phyloP scores from a whole-genome alignment of 2,888 invertebrate species.

The Ophion slaviceki region DNA sequence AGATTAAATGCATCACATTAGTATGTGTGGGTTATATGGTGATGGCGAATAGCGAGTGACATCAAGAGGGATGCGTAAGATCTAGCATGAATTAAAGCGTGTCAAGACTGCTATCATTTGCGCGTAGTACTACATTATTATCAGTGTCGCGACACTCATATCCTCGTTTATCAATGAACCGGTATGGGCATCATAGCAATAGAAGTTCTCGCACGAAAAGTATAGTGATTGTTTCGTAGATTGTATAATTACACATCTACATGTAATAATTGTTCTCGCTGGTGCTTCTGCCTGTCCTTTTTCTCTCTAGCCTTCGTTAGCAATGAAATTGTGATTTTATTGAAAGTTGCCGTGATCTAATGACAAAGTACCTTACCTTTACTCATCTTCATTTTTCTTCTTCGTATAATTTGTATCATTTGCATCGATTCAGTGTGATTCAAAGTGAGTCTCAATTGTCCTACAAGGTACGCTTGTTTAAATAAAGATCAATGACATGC shows the following conservation, averaged over 20 bases:
- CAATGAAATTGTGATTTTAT: too few relatives aligned
- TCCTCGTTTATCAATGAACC: constrained; percentile 36
- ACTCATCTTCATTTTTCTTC: too few relatives aligned
- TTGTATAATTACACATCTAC: too few relatives aligned
- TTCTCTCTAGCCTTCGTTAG: too few relatives aligned
- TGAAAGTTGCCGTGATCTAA: too few relatives aligned
- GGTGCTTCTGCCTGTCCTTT: too few relatives aligned
- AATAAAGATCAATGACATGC: not conserved
- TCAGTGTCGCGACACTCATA: constrained; percentile 13
- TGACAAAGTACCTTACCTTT: too few relatives aligned
- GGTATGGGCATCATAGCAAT: not conserved
- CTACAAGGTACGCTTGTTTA: too few relatives aligned
- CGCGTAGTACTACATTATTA: constrained; percentile 11
- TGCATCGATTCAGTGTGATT: not conserved
- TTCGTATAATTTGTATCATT: not conserved
- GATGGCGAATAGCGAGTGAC: constrained; percentile 36
- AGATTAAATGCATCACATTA: constrained; percentile 3
- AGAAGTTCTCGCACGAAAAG: not conserved
- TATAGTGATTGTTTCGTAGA: not conserved
- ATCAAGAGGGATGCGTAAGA: constrained; percentile 41
- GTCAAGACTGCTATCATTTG: constrained; percentile 46
- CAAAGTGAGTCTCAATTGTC: not conserved
- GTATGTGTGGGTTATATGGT: not conserved
- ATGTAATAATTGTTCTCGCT: too few relatives aligned
- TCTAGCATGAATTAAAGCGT: constrained; percentile 45